These are phyloP conservation scores for Hyles vespertilio DNA, from an alignment of 1,140 invertebrate species.

Conservation along the genomic window DNA sequence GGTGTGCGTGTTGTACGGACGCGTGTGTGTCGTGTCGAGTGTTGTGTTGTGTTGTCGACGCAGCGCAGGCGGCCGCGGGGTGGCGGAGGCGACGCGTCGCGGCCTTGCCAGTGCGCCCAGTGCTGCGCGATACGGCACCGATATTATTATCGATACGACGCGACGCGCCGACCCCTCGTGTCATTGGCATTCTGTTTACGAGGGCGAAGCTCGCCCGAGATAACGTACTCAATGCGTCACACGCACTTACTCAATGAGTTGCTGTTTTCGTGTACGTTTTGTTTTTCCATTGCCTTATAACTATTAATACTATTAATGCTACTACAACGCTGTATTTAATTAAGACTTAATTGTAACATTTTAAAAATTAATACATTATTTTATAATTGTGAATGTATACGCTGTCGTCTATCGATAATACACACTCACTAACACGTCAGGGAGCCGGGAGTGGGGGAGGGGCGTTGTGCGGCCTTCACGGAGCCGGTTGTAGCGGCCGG, in stretches of 20 bases:
- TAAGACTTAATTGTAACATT: not conserved
- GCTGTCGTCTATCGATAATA: slow-evolving; percentile 44
- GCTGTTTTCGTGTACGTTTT: slow-evolving; percentile 15
- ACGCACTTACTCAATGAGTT: slow-evolving; percentile 29
- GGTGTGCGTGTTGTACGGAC: slow-evolving; percentile 20
- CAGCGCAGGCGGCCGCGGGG: slow-evolving; percentile 26
- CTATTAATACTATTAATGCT: no score
- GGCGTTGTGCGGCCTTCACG: slow-evolving; percentile 62
- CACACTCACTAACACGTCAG: slow-evolving; percentile 42
- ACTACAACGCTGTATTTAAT: no score
- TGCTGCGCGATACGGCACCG: slow-evolving; percentile 44
- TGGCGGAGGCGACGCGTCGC: slow-evolving; percentile 43
- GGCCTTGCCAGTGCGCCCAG: slow-evolving; percentile 64
- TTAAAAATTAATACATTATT: not conserved
- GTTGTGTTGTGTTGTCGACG: not conserved
- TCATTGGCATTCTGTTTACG: slow-evolving; percentile 71
- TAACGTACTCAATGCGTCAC: slow-evolving; percentile 37
- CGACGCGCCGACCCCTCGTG: slow-evolving; percentile 44
- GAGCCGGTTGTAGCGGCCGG: slow-evolving; percentile 67
- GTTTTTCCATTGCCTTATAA: not conserved
- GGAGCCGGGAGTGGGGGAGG: slow-evolving; percentile 41
- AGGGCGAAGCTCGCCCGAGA: slow-evolving; percentile 43
- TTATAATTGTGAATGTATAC: not conserved
- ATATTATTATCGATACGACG: slow-evolving; percentile 57
- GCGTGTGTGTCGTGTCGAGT: slow-evolving; percentile 25